Percentiles rank a stretch among this genome's conserved stretches.
These are phyloP conservation scores for Phalacrocorax carbo DNA, from an alignment of 2,113 vertebrate species.

Conservation along the genomic window DNA sequence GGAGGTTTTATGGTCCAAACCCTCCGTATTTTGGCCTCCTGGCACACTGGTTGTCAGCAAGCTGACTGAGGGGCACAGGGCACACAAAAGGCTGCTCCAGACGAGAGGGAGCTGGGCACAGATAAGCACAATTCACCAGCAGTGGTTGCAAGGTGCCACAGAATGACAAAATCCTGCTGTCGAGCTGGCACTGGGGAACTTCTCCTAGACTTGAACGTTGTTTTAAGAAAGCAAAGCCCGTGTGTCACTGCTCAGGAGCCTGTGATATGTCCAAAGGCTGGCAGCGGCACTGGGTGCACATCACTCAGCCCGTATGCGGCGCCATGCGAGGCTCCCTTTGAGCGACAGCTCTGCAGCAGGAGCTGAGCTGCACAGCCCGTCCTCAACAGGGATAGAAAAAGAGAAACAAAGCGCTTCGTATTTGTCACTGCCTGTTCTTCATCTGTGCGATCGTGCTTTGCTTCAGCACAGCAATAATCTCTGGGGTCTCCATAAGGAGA, in stretches of 20 bases:
- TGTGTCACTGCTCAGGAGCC: neutral
- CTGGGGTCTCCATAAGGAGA: neutral
- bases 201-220: neutral
- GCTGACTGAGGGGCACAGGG: neutral
- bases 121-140: neutral
- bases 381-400: neutral
- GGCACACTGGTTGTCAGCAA: neutral
- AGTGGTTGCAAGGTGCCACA: neutral
- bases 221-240: neutral
- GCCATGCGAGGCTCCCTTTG: neutral
- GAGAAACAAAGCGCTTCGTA: neutral
- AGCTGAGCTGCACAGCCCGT: neutral
- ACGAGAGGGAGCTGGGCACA: neutral
- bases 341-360: neutral
- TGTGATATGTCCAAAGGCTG: neutral
- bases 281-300: neutral
- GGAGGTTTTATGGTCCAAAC: neutral
- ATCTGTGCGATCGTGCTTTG: rapidly evolving
- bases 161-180: neutral
- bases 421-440: neutral
- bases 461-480: neutral
- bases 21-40: rapidly evolving
- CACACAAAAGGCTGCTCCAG: neutral
- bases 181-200: neutral
- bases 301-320: rapidly evolving